Evolutionary conservation across 1,140 invertebrate genomes (phyloP).

Genomic region (Formica exsecta): DNA sequence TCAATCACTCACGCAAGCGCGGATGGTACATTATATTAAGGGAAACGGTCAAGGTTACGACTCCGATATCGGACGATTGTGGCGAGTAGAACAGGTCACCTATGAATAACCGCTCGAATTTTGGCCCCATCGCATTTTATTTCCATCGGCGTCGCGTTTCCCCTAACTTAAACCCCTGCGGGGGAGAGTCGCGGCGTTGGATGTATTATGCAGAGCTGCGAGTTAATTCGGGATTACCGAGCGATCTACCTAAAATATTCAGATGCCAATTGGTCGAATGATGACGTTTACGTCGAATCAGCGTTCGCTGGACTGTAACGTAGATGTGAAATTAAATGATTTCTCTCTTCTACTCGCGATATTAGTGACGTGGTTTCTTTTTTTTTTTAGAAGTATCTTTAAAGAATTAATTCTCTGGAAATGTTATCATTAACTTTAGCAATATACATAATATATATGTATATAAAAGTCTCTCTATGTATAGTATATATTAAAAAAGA

Average conservation of each 20-base stretch:
- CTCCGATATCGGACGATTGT: conserved; percentile 27
- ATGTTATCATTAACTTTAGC: neutral
- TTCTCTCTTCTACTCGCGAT: neutral
- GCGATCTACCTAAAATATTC: conserved; percentile 43
- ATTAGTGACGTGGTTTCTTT: neutral
- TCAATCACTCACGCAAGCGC: conserved; percentile 21
- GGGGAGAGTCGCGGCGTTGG: neutral
- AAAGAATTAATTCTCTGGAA: neutral
- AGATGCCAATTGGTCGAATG: conserved; percentile 30
- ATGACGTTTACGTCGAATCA: neutral
- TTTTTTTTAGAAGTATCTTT: neutral
- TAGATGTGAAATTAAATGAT: conserved; percentile 10
- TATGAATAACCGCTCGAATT: conserved; percentile 65
- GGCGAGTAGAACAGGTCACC: conserved; percentile 51
- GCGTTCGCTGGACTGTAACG: neutral
- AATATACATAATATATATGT: neutral
- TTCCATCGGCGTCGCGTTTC: neutral
- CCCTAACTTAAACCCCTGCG: conserved; percentile 3
- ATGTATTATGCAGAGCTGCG: conserved; percentile 47
- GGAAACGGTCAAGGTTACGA: conserved; percentile 70
- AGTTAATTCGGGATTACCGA: conserved; percentile 55
- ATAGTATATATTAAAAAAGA: neutral
- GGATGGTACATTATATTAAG: conserved; percentile 37
- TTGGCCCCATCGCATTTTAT: conserved; percentile 44
- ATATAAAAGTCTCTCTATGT: neutral